phyloP scores from a whole-genome alignment of 2,797 vertebrate species.

The Phoebastria nigripes region DNA sequence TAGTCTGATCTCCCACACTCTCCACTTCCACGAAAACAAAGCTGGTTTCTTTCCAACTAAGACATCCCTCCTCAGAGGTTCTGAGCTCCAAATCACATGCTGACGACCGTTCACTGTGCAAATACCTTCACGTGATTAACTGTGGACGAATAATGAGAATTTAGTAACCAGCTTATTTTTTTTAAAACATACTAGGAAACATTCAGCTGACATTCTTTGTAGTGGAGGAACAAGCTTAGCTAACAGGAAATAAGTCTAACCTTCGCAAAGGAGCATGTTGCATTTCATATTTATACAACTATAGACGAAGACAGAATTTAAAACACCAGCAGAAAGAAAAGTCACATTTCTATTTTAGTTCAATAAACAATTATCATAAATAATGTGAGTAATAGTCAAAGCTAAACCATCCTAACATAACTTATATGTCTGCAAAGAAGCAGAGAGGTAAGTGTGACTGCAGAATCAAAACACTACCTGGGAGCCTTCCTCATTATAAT shows the following conservation, averaged over 20 bases:
- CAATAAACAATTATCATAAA: neutral
- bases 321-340: neutral
- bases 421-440: neutral
- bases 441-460: neutral
- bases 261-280: neutral
- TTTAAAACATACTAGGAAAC: neutral
- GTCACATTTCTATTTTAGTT: neutral
- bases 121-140: neutral
- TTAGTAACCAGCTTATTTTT: neutral
- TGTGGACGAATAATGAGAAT: neutral
- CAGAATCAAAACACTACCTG: slow-evolving; percentile 76
- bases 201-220: neutral
- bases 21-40: neutral
- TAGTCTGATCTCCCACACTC: neutral
- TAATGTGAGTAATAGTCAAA: neutral
- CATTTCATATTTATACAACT: neutral
- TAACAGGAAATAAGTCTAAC: neutral
- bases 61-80: neutral
- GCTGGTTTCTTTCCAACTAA: neutral
- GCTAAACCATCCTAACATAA: neutral
- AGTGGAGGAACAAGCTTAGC: neutral
- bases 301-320: neutral
- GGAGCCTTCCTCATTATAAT: slow-evolving; percentile 98
- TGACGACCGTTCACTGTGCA: neutral
- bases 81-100: neutral